Base-by-base conservation (phyloP, 2,797 vertebrate genomes). In the Rhinophrynus dorsalis region DNA sequence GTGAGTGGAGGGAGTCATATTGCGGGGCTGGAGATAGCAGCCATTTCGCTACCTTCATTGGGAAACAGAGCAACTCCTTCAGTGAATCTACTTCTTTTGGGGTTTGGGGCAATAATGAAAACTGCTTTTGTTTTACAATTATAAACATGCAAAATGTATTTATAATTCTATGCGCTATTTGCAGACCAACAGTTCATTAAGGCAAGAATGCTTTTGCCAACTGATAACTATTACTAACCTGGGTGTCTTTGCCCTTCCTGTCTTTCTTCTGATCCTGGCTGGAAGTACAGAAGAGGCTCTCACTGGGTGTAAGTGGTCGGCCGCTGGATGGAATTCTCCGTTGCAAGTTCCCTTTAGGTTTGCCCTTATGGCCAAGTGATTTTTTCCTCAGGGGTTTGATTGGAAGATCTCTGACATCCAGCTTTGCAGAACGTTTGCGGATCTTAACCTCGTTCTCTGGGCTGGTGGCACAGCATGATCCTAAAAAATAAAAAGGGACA, bases 361-460 rank as follows among this genome's bases (percentile, higher is more conserved):
- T 94, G 8, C 82, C 82, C 0, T 80, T 62, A 62, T 48, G 86
- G 6, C 66, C 78, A 2, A 81, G 83, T 0, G 66, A 84, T 30
- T 83, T 91, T 76, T 62, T 78, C 77, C 75, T 82, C 0, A 32
- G 79, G 0, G 86, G 81, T 90, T 83, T 55, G 77, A 78, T 62
- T 82, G 68, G 61, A 81, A 74, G 56, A 68, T 61, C 21, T 82
- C 70, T 11, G 76, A 2, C 27, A 82, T 75, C 74, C 2, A 82
- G 74, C 76, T 92, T 93, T 67, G 83, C 90, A 0, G 92, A 84
- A 52, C 92, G 92, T 78, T 84, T 91, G 74, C 91, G 94, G 70
- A 99, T 88, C 89, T 99, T 99, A 79, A 98, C 96, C 61, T 95
- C 94, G 0, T 92, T 92, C 52, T 96, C 96, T 0, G 89, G 84